Evolutionary conservation across 2,113 vertebrate species (phyloP), one percentile per base, ranked within the genome.

Genomic region (Aix galericulata): DNA sequence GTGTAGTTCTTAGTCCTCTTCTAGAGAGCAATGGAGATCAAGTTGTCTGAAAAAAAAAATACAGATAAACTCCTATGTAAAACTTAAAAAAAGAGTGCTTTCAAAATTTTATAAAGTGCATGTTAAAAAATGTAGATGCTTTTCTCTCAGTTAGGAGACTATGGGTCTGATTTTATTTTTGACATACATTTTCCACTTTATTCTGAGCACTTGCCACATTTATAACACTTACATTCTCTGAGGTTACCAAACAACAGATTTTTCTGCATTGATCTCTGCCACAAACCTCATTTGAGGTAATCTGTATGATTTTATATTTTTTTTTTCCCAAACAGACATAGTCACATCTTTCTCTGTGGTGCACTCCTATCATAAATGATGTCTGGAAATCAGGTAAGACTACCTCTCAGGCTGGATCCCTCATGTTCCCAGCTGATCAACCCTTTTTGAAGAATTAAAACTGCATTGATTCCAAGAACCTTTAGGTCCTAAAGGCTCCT

Each of bases 221-320:
- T 66, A 23, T 10, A 75, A 3, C 13, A 74, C 69, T 44, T 46
- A 13, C 7, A 17, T 0, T 34, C 44, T 80, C 50, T 55, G 27
- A 59, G 48, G 21, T 5, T 29, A 74, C 4, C 16, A 52, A 86
- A 38, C 4, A 73, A 2, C 9, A n/a, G 1, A 18, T 40, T 77
- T 82, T 68, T 82, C 20, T 72, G 3, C 55, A 20, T 5, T 58
- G 18, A 6, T 82, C 13, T 73, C 44, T 34, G 36, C 12, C 60
- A 80, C 16, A 86, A 40, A 66, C 5, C 18, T 77, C 13, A 74
- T 13, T n/a, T 63, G 31, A 62, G 14, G 7, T 6, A 58, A 16
- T 11, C 27, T 53, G 46, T 48, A 1, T 11, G 0, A 1, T 0
- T 44, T 6, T 62, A 72, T 62, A 72, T 58, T 36, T 46, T 48